Conservation (phyloP, 2,113 vertebrate species). For the Apteryx owenii region DNA sequence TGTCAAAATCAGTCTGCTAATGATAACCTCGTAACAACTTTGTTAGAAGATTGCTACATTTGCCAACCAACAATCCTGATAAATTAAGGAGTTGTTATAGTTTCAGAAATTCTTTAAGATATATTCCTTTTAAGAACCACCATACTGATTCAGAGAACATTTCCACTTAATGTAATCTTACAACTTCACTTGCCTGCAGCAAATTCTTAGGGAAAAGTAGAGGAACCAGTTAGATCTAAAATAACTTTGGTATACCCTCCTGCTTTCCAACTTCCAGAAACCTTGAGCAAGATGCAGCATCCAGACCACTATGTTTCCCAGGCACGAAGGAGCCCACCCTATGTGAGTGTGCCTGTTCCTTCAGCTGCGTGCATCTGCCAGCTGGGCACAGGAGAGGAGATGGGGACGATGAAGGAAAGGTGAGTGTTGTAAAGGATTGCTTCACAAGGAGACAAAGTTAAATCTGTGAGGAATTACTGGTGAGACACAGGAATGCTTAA, state of each 20-base stretch:
- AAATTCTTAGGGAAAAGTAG: neutral
- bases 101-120: neutral
- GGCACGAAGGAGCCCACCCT: neutral
- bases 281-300: neutral
- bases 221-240: neutral
- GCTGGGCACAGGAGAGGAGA: neutral
- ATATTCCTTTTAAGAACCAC: neutral
- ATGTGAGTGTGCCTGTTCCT: neutral
- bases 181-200: neutral
- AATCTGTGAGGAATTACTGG: neutral
- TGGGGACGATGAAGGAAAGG: neutral
- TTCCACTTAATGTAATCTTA: neutral
- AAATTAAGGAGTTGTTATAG: neutral
- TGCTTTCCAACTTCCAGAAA: neutral
- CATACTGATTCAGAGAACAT: neutral
- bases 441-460: neutral
- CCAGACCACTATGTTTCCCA: neutral
- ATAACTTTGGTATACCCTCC: too few species aligned
- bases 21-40: neutral
- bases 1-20: neutral
- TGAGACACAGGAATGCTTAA: neutral
- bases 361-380: neutral
- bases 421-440: neutral
- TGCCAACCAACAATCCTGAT: neutral
- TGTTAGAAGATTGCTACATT: neutral